Evolutionary conservation across 2,888 invertebrate species (phyloP), one percentile per base, ranked within the genome.

Genomic region (Pycnomerus fuliginosus): DNA sequence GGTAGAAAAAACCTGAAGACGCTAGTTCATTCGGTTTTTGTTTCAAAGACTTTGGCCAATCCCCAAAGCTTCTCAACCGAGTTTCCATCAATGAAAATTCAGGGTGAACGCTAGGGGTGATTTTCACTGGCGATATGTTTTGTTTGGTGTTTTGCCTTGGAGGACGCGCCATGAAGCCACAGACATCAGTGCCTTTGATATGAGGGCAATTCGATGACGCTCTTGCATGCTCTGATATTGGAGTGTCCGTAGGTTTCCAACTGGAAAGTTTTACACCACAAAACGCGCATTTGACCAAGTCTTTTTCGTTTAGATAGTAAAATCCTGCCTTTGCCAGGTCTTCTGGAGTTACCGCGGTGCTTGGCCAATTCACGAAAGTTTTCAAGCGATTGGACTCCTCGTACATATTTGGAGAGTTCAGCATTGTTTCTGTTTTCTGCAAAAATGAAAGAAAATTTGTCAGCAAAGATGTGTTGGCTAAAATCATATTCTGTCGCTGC

Each of bases 1-100:
- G 87, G 65, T 94, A 95, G 68, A 85, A 95, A 73, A 96, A 95
- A 20, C 96, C 96, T 24, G 95, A 94, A 53, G 88, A 87, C 7
- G 90, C 87, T 37, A 96, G 74, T 41, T 85, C 81, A 45, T 84
- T 80, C 1, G 92, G 90, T 50, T 83, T 85, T 64, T 92, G 90
- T 48, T 82, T 83, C 74, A 90, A 80, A 34, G 82, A 80, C 38
- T 82, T 80, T 0, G 93, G 92, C 94, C 95, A 96, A 50, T 82
- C 80, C 31, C 76, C 75, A 67, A 85, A 93, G 11, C 85, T 83
- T 44, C 79, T 77, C 24, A 88, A 64, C 20, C 93, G 80, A 5
- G 84, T 80, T 32, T 85, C 80, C 11, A 37, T 28, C 16, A 16
- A 80, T 5, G 83, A 82, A 67, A 83, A 90, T 17, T 82, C 79